Evolutionary conservation across 1,140 invertebrate species (phyloP).

Genomic region (Luehdorfia chinensis): DNA sequence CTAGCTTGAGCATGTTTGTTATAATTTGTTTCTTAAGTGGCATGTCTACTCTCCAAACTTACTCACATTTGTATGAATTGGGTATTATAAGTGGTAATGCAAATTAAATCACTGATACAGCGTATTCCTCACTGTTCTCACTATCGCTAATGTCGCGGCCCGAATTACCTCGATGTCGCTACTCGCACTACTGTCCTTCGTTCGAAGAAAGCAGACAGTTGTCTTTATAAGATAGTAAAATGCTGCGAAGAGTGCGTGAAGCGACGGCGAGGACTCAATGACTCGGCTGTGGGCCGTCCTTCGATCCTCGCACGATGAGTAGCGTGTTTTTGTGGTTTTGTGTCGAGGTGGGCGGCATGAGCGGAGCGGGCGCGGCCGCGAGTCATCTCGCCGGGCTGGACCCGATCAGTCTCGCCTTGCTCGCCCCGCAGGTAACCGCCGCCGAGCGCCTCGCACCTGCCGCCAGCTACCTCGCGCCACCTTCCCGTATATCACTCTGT

Average conservation of each 20-base stretch:
- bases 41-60: conserved; percentile 64
- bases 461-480: conserved; percentile 27
- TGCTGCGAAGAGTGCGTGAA: too few species aligned
- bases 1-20: conserved; percentile 72
- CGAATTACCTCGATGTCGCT: conserved; percentile 52
- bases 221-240: too few species aligned
- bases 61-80: conserved; percentile 66
- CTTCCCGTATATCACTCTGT: conserved; percentile 15
- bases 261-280: background rate
- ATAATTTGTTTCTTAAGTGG: conserved; percentile 62
- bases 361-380: conserved; percentile 67
- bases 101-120: conserved; percentile 60
- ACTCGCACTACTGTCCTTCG: conserved; percentile 47
- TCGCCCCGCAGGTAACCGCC: conserved; percentile 70
- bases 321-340: conserved; percentile 76
- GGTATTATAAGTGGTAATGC: conserved; percentile 68
- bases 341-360: conserved; percentile 75
- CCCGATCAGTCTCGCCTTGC: conserved; percentile 70
- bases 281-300: too few species aligned
- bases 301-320: conserved; percentile 67
- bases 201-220: conserved; percentile 29
- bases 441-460: conserved; percentile 38
- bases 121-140: conserved; percentile 57
- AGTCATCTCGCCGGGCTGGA: conserved; percentile 68
- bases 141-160: conserved; percentile 61